A percentile compares a stretch with the other conserved stretches of the same genome.
These are phyloP conservation scores for Ennomos erosarius DNA, from an alignment of 2,888 invertebrate species.

Conservation along the genomic window DNA sequence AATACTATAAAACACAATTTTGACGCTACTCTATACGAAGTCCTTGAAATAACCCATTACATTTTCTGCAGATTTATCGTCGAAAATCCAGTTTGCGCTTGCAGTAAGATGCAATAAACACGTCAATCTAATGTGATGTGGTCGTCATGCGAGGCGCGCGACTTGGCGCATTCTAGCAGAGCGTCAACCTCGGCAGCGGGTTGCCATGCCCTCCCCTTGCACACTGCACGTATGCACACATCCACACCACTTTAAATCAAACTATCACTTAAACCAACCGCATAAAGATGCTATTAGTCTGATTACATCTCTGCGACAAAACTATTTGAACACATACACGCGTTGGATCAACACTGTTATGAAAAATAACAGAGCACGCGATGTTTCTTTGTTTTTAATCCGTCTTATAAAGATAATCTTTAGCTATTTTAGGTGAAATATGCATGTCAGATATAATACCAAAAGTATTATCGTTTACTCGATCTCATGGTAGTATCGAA, in stretches of 20 bases:
- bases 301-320: slow-evolving; percentile 38
- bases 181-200: slow-evolving; percentile 72
- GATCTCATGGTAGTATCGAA: slow-evolving; percentile 29
- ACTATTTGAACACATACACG: slow-evolving; percentile 31
- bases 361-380: slow-evolving; percentile 39
- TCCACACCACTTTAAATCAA: slow-evolving; percentile 34
- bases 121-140: slow-evolving; percentile 66
- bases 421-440: slow-evolving; percentile 13
- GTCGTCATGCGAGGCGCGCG: slow-evolving; percentile 61
- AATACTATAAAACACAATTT: too few relatives aligned
- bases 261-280: slow-evolving; percentile 52
- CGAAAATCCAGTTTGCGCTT: slow-evolving; percentile 39
- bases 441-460: neutral
- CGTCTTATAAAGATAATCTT: slow-evolving; percentile 11
- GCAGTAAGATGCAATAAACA: slow-evolving; percentile 61
- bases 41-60: slow-evolving; percentile 36
- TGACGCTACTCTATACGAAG: neutral
- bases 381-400: slow-evolving; percentile 32
- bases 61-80: slow-evolving; percentile 42
- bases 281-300: slow-evolving; percentile 55
- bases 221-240: slow-evolving; percentile 37
- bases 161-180: slow-evolving; percentile 75
- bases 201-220: slow-evolving; percentile 47
- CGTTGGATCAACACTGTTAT: slow-evolving; percentile 26
- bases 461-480: slow-evolving; percentile 4